Conservation (phyloP, 2,888 invertebrate species). For the Ichneumon xanthorius region DNA sequence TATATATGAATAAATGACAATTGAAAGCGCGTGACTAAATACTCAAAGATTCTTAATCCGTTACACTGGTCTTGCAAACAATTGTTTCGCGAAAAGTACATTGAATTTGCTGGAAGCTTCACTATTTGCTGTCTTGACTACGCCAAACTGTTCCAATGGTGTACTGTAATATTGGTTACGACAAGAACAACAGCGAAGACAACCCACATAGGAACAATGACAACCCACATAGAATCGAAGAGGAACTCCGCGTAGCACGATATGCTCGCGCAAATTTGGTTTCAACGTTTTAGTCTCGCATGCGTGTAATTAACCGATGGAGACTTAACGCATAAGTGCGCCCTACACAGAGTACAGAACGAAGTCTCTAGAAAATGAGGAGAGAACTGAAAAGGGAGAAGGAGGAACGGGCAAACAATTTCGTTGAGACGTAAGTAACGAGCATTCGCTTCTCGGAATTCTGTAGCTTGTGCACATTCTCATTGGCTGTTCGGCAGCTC, state of each 20-base stretch:
- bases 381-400: conserved; percentile 2
- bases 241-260: conserved; percentile 12
- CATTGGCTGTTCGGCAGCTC: neutral
- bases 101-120: neutral
- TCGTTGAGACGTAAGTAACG: conserved; percentile 70
- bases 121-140: neutral
- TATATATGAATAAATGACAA: neutral
- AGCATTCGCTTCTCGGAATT: conserved; percentile 46
- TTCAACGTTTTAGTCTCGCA: conserved; percentile 47
- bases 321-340: conserved; percentile 77
- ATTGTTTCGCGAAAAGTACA: neutral
- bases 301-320: conserved; percentile 78
- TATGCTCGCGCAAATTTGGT: conserved; percentile 3
- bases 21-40: neutral
- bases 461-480: neutral
- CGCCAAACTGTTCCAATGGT: neutral
- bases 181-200: conserved; percentile 10
- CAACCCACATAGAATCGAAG: neutral
- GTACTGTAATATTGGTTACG: conserved; percentile 4
- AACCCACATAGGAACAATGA: neutral
- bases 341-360: conserved; percentile 48
- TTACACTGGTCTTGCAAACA: neutral
- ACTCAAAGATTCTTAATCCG: neutral
- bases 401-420: conserved; percentile 73
- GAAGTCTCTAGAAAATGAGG: neutral